phyloP scores from a whole-genome alignment of 2,113 vertebrate genomes.

The Montifringilla adamsi region DNA sequence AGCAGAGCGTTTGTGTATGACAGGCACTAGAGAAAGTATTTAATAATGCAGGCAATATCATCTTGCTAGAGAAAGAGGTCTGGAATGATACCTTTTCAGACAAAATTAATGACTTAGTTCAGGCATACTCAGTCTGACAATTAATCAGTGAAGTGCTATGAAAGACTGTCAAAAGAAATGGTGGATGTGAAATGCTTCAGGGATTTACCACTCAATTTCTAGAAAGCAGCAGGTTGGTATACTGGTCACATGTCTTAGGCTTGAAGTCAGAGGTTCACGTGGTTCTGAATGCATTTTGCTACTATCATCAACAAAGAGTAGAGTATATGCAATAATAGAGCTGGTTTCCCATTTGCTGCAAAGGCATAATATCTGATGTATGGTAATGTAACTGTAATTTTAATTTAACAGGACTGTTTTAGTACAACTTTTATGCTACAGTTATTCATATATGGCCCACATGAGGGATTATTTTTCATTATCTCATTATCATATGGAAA shows the following conservation, averaged over 20 bases:
- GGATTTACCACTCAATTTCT: constrained; percentile 23
- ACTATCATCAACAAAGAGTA: not conserved
- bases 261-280: not conserved
- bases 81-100: constrained; percentile 42
- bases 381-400: not conserved
- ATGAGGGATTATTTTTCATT: not conserved
- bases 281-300: not conserved
- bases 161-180: constrained; percentile 7
- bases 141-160: constrained; percentile 46
- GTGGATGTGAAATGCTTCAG: constrained; percentile 17
- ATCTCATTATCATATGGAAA: not conserved
- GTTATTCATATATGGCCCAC: not conserved
- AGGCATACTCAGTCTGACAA: constrained; percentile 45
- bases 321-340: not conserved
- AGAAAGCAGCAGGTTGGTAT: not conserved
- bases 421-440: not conserved
- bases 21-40: constrained; percentile 11
- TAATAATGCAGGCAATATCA: constrained; percentile 52
- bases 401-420: not conserved
- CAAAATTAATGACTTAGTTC: constrained; percentile 61
- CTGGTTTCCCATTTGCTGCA: not conserved
- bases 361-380: not conserved
- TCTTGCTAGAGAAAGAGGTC: constrained; percentile 13
- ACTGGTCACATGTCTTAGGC: not conserved
- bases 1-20: not conserved